Evolutionary conservation across 2,113 vertebrate species (phyloP), one percentile per base, ranked within the genome.

Genomic region (Micromys minutus): DNA sequence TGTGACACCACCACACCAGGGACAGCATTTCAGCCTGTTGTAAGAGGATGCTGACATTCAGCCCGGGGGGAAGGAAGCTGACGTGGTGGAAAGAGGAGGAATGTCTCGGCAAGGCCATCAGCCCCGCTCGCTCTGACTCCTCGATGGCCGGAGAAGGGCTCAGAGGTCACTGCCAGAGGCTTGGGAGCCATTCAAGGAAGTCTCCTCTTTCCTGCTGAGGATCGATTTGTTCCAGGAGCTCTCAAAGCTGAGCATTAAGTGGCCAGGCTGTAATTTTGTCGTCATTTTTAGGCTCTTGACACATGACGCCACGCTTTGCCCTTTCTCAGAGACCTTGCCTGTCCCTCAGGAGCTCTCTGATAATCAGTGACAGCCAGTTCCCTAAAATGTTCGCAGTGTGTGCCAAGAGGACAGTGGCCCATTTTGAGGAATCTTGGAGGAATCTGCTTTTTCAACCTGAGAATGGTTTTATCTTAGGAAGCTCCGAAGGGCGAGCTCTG

Each of bases 141-240:
- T 34, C 22, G n/a, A n/a, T 83, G 69, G 31, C 81, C 79, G 89
- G 90, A 95, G 79, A 96, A 91, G 84, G 87, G 36, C 83, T 63
- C 11, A 7, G 67, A 74, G 87, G 93, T 65, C 89, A 63, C 77
- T 76, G 72, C 93, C 81, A 88, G 75, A 95, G 71, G 52, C 91
- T 89, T 55, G 10, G 86, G 89, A 94, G 95, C 92, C 92, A 92
- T 96, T 95, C 85, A 90, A 47, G 87, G 75, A 89, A 75, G 69
- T 47, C 22, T 94, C 81, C 63, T 96, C 65, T 96, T 95, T 95
- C 84, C 90, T 95, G 92, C 57, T 57, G 36, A 85, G 47, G 87
- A 94, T 96, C 96, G 96, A 90, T 95, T 94, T 96, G 93, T 96
- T 94, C 95, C 76, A 91, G 94, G 87, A 93, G 85, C 84, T 81